Base-by-base conservation (phyloP, 1,140 invertebrate species). In the Olivierus martensii region DNA sequence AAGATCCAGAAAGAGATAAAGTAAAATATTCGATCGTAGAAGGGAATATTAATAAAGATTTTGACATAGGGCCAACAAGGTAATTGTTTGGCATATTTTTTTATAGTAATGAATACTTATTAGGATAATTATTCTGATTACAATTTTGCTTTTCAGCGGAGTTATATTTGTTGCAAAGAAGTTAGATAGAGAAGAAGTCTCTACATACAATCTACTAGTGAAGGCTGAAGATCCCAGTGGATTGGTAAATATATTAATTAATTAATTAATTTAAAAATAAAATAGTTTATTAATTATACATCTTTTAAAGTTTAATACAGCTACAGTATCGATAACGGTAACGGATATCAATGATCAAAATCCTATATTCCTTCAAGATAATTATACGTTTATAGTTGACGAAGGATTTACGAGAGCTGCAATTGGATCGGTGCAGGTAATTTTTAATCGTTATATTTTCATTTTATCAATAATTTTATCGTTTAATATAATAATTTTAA, bases 321-420 rank as follows among this genome's bases (percentile, higher is more conserved):
- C 84, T 0, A 87, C 81, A 1, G 81, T 91, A 0, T 87, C 88
- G 62, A 85, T 93, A 17, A 83, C 81, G 64, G 83, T 93, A 0
- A 86, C 84, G 0, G 88, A 91, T 63, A 87, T 89, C 37, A 91
- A 92, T 62, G 87, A 92, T 61, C 87, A 89, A 57, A 67, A 61
- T 49, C 69, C 69, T 21, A 81, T 83, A 59, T 91, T 91, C 64
- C 75, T 82, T 6, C 78, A 78, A 22, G 59, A 79, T 39, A 83
- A 84, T 0, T 91, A 89, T 84, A 69, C 84, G 82, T 91, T 91
- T 66, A 69, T 77, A 10, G 83, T 91, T 0, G 81, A 84, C 63
- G 88, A 92, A 75, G 87, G 87, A 48, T 72, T 76, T 41, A 68
- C 74, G 0, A 73, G 78, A 46, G 76, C 76, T 43, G 70, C 77